A percentile compares a stretch with the other conserved stretches of the same genome.
phyloP scores from a whole-genome alignment of 2,888 invertebrate species.

The Lypha dubia region DNA sequence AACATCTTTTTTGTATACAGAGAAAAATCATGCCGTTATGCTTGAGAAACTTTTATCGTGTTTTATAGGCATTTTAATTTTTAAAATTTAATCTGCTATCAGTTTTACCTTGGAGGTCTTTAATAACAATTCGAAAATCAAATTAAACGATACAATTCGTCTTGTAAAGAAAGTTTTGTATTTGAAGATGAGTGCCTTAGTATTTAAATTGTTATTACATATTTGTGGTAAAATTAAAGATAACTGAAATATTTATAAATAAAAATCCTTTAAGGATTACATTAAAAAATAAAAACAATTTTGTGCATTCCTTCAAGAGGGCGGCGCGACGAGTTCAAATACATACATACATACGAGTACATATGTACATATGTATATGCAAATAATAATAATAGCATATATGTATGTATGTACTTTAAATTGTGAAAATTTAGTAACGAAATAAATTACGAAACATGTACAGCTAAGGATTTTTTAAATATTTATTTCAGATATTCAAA shows the following conservation, averaged over 20 bases:
- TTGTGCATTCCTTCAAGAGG: neutral
- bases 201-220: constrained; percentile 51
- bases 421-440: too few relatives aligned
- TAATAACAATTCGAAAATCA: constrained; percentile 60
- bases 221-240: constrained; percentile 62
- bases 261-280: constrained; percentile 10
- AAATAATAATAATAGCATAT: too few relatives aligned
- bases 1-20: constrained; percentile 45
- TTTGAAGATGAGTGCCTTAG: constrained; percentile 59
- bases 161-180: constrained; percentile 62
- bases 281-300: constrained; percentile 15
- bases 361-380: neutral
- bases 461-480: too few relatives aligned
- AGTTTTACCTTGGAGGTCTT: constrained; percentile 65
- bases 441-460: too few relatives aligned
- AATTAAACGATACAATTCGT: constrained; percentile 42
- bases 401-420: too few relatives aligned
- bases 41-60: constrained; percentile 58
- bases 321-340: neutral
- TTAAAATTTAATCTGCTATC: constrained; percentile 59
- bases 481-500: too few relatives aligned
- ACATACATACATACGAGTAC: neutral
- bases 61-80: constrained; percentile 56
- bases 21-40: constrained; percentile 69
- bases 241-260: constrained; percentile 4